These are phyloP conservation scores for Chionoecetes opilio DNA, from an alignment of 1,140 invertebrate species.

Conservation along the genomic window DNA sequence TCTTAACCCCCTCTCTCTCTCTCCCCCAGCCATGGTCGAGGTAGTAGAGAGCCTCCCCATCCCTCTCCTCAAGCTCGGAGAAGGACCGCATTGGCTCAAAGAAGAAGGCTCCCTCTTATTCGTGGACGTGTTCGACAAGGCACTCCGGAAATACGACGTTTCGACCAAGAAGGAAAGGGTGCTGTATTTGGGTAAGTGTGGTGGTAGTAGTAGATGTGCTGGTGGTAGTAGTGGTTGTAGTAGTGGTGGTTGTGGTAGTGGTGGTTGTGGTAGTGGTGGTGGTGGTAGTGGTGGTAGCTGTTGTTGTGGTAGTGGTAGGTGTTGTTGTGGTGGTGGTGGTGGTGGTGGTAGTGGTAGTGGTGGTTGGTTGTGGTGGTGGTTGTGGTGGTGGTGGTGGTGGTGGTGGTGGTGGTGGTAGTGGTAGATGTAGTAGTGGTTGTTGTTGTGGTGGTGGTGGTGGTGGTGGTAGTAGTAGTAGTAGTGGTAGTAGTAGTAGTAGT, in stretches of 20 bases:
- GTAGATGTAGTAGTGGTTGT: too few species aligned
- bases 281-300: too few species aligned
- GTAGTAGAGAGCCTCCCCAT: neutral
- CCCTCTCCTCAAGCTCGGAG: neutral
- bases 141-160: neutral
- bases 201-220: neutral
- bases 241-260: neutral
- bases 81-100: neutral
- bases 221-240: too few species aligned
- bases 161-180: neutral
- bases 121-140: slow-evolving; percentile 25
- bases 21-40: neutral
- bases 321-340: too few species aligned
- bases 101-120: neutral
- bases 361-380: too few species aligned
- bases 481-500: neutral
- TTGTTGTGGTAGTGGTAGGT: too few species aligned
- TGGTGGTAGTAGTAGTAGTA: too few species aligned
- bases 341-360: too few species aligned
- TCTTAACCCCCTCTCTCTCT: neutral
- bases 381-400: too few species aligned
- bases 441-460: too few species aligned
- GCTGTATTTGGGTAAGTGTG: neutral
- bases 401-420: too few species aligned
- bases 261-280: neutral